Base-by-base conservation (phyloP, 2,113 vertebrate species). In the Forbesichthys papilliferus region DNA sequence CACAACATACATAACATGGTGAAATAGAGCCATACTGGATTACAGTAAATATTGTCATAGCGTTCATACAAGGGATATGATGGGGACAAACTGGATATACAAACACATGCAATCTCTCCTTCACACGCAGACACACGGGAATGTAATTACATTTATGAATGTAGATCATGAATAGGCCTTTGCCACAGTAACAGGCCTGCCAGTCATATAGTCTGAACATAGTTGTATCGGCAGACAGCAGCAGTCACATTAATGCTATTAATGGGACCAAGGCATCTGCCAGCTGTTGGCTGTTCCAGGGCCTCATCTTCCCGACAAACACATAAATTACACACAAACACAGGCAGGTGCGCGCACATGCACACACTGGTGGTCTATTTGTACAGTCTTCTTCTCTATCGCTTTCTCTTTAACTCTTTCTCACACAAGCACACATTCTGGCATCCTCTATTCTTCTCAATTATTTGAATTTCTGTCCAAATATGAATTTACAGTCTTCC, bases 241-340 rank as follows among this genome's bases (percentile, higher is more conserved):
- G 14, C 59, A 55, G 64, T 64, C 64, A 57, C 56, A 48, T 68
- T 70, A 55, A 70, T 72, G 56, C 71, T 59, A 71, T 75, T 71
- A 73, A 72, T 78, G 62, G 46, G 77, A 72, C 47, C n/a, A 46
- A 33, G 47, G 62, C 57, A 71, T 77, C 67, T 48, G 68, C 64
- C 81, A 85, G 81, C 78, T 82, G 42, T 55, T 68, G 84, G 81
- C 78, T 82, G 42, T 55, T 68, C 68, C 55, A 51, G 61, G 12
- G 27, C 52, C 78, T 69, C 61, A 52, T 57, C 51, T 69, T 13
- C 63, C 48, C 58, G 16, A 78, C 57, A 49, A 20, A 16, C 47
- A 20, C 47, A 62, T n/a, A 62, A n/a, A 12, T 20, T n/a, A 62
- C 61, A 76, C 9, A 51, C 49, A 52, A 16, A 68, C 56, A 55